Conservation (phyloP, 92 coral and sea anemone species). For the Muricea muricata region DNA sequence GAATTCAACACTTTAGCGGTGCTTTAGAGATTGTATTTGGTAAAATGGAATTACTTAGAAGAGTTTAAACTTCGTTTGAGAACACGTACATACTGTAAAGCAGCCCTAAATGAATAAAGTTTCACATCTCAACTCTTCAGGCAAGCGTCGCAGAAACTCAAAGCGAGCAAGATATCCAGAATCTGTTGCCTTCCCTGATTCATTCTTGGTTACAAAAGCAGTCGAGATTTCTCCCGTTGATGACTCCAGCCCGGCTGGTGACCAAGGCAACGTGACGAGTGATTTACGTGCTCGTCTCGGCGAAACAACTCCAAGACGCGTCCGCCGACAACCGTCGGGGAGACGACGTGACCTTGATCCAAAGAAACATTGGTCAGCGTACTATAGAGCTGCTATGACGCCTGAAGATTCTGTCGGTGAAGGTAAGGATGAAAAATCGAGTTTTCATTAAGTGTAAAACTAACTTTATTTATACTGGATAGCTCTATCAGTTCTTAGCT, state of each 20-base stretch:
- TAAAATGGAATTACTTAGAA: too few species aligned
- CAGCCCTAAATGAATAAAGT: background rate
- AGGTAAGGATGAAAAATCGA: background rate
- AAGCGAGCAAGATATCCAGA: conserved; percentile 98
- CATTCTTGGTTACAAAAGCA: conserved; percentile 69
- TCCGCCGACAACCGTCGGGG: conserved; percentile 8
- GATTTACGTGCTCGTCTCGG: conserved; percentile 35
- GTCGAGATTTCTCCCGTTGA: conserved; percentile 83
- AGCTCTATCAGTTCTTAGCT: too few species aligned
- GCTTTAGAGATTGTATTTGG: too few species aligned
- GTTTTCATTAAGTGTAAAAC: too few species aligned
- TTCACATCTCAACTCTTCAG: background rate
- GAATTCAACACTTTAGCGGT: too few species aligned
- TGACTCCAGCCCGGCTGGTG: conserved; percentile 21
- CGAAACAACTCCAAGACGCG: conserved; percentile 29
- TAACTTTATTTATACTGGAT: too few species aligned
- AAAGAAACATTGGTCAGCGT: conserved; percentile 40
- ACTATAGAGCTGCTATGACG: conserved; percentile 22
- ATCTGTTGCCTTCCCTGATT: conserved; percentile 71
- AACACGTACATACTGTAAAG: too few species aligned
- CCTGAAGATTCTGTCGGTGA: background rate
- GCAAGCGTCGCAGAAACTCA: conserved; percentile 61
- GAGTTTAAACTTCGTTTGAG: too few species aligned
- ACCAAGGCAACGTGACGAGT: conserved; percentile 21
- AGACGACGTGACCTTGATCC: background rate